Evolutionary conservation across 2,797 vertebrate species (phyloP), one percentile per base, ranked within the genome.

Genomic region (Manis crassicaudata): DNA sequence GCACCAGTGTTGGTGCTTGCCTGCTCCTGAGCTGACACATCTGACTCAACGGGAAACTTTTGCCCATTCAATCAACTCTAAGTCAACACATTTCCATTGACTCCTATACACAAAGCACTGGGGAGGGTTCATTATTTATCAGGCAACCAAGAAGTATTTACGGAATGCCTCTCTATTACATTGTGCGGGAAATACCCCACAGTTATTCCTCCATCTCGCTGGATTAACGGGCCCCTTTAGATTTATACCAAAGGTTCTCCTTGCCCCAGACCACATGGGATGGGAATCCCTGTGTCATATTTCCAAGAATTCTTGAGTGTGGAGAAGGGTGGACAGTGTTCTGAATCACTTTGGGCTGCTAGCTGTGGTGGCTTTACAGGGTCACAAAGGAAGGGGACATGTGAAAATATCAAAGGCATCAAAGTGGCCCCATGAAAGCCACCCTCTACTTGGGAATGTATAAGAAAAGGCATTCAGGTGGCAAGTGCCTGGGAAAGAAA

Each of bases 211-310:
- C 29, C 23, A 14, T 5, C 10, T 16, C 18, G 0, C 40, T 3
- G 23, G 40, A 5, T 29, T 10, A 8, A 27, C 0, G 52, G 40
- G 40, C 43, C 4, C 40, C 35, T 35, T 46, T 0, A 50, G 40
- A 58, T 20, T 13, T 5, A 63, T 27, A 14, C 20, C 11, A 8
- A 46, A 70, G 35, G 9, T 12, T 37, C 58, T 40, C 13, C 5
- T 18, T 23, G 25, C 60, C 40, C 8, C 35, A 2, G 0, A 27
- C 5, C 56, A 2, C 27, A 0, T 0, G 0, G 23, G 17, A 14
- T 8, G 17, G 16, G 4, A n/a, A 20, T 7, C 32, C 23, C n/a
- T 3, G n/a, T 11, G 23, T 6, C 35, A 1, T 5, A 6, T 13
- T 7, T 56, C 50, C 29, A 46, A 54, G 62, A 8, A 68, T n/a